Conservation (phyloP, 2,797 vertebrate genomes). For the Cyprinodon diabolis region DNA sequence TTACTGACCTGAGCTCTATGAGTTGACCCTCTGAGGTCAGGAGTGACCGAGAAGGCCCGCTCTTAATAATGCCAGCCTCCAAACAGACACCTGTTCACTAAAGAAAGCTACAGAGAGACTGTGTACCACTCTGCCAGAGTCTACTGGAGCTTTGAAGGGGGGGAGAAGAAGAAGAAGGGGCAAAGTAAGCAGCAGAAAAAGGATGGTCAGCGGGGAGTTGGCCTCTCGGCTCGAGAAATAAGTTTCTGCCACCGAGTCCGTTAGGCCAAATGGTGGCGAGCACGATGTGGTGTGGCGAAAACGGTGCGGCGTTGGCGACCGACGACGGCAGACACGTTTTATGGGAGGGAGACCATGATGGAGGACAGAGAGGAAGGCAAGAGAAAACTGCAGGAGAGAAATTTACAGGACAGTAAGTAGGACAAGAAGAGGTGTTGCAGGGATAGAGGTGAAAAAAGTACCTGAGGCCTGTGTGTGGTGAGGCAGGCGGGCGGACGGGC, state of each 20-base stretch:
- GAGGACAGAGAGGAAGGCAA: constrained; percentile 60
- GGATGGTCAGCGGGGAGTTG: constrained; percentile 46
- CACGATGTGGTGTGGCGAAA: constrained; percentile 25
- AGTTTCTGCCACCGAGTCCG: constrained; percentile 64
- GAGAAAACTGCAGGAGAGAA: constrained; percentile 40
- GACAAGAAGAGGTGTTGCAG: constrained; percentile 57
- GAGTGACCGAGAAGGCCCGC: constrained; percentile 37
- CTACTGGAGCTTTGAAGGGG: constrained; percentile 40
- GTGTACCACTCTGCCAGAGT: constrained; percentile 45
- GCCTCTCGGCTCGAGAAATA: constrained; percentile 63
- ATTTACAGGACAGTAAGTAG: constrained; percentile 46
- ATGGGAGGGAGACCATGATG: constrained; percentile 61
- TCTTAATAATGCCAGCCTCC: constrained; percentile 47
- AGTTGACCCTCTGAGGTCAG: constrained; percentile 46
- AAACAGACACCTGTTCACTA: constrained; percentile 71
- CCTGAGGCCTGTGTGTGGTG: constrained; percentile 75
- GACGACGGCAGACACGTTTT: constrained; percentile 64
- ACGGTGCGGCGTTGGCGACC: constrained; percentile 65
- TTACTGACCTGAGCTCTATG: constrained; percentile 36
- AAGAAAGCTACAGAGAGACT: constrained; percentile 47
- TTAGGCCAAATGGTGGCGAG: constrained; percentile 78
- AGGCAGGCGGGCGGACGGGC: constrained; percentile 33
- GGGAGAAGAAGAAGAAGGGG: constrained; percentile 31
- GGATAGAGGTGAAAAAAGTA: constrained; percentile 67
- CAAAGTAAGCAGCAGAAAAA: constrained; percentile 37